Conservation (phyloP, 2,113 vertebrate species). For the Oryzias javanicus region DNA sequence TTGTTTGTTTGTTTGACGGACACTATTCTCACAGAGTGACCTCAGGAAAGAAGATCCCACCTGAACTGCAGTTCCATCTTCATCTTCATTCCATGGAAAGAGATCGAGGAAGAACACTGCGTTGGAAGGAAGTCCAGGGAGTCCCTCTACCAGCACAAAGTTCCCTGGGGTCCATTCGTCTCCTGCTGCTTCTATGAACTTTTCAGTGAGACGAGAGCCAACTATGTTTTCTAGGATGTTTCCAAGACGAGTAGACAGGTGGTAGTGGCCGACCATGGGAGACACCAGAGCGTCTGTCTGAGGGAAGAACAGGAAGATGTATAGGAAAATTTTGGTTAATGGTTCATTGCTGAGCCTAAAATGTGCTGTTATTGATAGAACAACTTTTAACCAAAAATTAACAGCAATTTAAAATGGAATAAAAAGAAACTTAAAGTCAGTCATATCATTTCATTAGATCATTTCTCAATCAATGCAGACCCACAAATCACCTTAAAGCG, state of each 20-base stretch:
- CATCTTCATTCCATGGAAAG: constrained; percentile 24
- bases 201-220: constrained; percentile 19
- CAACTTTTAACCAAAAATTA: too few species aligned
- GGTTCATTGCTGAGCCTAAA: not conserved
- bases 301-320: not conserved
- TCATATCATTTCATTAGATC: too few species aligned
- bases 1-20: too few species aligned
- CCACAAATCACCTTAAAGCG: too few species aligned
- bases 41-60: constrained; percentile 11
- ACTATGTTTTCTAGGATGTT: constrained; percentile 1
- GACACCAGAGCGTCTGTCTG: constrained; percentile 61
- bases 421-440: too few species aligned
- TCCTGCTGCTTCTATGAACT: not conserved
- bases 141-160: constrained; percentile 25
- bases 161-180: constrained; percentile 12
- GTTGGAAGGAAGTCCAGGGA: not conserved
- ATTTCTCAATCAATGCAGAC: too few species aligned
- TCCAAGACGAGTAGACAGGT: constrained; percentile 46
- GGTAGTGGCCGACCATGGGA: constrained; percentile 40
- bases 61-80: constrained; percentile 31
- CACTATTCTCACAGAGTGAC: not conserved
- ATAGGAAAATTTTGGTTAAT: not conserved
- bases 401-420: too few species aligned
- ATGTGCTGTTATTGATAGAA: not conserved
- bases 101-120: constrained; percentile 57